These are phyloP conservation scores for Atrina japonica DNA, from an alignment of 2,888 invertebrate genomes.

Conservation along the genomic window DNA sequence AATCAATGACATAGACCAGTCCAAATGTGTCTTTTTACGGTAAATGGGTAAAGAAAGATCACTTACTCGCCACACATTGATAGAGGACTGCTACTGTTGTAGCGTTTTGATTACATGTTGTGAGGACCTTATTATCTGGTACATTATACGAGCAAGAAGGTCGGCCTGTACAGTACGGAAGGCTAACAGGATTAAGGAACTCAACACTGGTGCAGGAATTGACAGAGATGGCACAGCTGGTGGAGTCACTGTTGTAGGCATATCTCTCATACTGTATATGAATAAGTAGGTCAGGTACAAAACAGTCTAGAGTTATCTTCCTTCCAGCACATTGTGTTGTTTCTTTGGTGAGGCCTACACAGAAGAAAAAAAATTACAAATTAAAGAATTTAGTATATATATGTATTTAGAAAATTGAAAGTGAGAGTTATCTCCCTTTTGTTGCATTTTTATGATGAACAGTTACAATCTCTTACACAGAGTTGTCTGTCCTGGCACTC, in stretches of 20 bases:
- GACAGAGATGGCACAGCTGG: constrained; percentile 11
- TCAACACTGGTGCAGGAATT: constrained; percentile 23
- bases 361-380: not conserved
- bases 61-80: constrained; percentile 38
- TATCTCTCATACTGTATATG: constrained; percentile 32
- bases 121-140: constrained; percentile 5
- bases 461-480: no score
- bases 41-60: no score
- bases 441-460: no score
- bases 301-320: constrained; percentile 29
- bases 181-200: constrained; percentile 30
- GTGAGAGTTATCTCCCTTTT: no score
- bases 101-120: constrained; percentile 30
- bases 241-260: constrained; percentile 7
- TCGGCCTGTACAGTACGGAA: constrained; percentile 33
- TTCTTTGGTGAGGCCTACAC: not conserved
- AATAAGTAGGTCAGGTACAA: constrained; percentile 18
- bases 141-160: constrained; percentile 28
- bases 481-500: no score
- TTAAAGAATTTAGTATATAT: not conserved
- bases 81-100: constrained; percentile 28
- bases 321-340: constrained; percentile 26
- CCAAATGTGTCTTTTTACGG: no score
- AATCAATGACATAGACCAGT: no score
- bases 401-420: no score